A percentile compares a stretch with the other conserved stretches of the same genome.
Conservation (phyloP, 1,140 invertebrate species). For the Ceratosolen solmsi region DNA sequence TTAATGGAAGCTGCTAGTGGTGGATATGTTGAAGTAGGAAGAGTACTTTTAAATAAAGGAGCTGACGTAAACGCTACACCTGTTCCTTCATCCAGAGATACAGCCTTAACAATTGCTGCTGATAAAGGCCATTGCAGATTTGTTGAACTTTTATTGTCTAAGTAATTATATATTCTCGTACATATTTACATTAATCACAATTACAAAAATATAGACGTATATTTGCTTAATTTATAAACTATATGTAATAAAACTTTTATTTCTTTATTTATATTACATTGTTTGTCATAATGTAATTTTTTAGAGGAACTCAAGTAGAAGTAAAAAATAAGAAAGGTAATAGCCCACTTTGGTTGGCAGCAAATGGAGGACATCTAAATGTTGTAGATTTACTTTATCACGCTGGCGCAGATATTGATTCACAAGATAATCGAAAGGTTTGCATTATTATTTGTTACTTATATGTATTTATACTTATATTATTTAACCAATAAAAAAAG, state of each 20-base stretch:
- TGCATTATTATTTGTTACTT: no score
- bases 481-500: no score
- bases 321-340: constrained; percentile 99
- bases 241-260: not conserved
- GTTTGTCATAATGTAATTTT: constrained; percentile 44
- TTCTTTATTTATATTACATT: constrained; percentile 7
- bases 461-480: no score
- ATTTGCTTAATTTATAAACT: not conserved
- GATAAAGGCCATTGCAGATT: constrained; percentile 99
- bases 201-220: not conserved
- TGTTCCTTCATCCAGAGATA: constrained; percentile 97
- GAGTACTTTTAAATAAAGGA: constrained; percentile 95
- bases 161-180: no score
- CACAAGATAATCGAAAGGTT: constrained; percentile 93
- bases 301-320: constrained; percentile 90
- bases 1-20: constrained; percentile 99
- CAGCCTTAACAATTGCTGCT: constrained; percentile 98
- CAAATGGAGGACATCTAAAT: constrained; percentile 96
- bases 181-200: no score
- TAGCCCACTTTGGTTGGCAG: constrained; percentile 97
- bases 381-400: constrained; percentile 95
- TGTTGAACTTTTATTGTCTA: constrained; percentile 86
- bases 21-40: constrained; percentile 98
- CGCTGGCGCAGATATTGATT: constrained; percentile 95
- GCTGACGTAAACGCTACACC: constrained; percentile 99